Evolutionary conservation across 1,140 invertebrate genomes (phyloP), one percentile per base, ranked within the genome.

Genomic region (Heliconius himera): DNA sequence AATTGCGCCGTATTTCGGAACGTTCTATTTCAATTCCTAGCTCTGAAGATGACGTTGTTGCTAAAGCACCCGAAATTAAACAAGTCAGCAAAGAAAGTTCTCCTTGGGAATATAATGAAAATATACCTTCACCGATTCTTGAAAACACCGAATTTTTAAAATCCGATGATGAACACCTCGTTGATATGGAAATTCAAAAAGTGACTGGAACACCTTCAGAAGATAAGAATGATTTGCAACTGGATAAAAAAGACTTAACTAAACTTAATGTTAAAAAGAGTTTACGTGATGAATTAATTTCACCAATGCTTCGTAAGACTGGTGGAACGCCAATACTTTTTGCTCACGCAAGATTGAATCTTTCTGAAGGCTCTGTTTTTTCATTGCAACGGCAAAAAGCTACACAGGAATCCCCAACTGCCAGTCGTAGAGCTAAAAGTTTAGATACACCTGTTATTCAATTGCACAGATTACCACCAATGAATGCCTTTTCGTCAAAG

Each of bases 401-500:
- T 16, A 95, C 95, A 0, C 95, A 95, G 86, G 96, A 97, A 80
- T 97, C 97, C 6, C 97, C 97, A 26, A 96, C 96, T 16, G 93
- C 96, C 26, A 96, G 97, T 80, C 95, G 97, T 80, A 95, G 97
- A 85, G 96, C 97, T 0, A 97, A 98, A 90, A 98, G 97, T 78
- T 94, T 98, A 81, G 97, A 98, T 88, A 97, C 97, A 22, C 97
- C 97, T 13, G 96, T 98, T 70, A 97, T 98, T 86, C 96, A 97
- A 22, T 88, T 98, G 29, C 96, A 97, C 90, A 95, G 96, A 85
- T 91, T 98, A 76, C 97, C 97, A 36, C 96, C 97, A n/a, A 96
- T 97, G 86, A 97, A 97, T 91, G 97, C 97, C 0, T 98, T 98
- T 93, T 98, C 97, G 0, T 97, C 97, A 77, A 98, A 98, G 91